Conservation (phyloP, 2,888 invertebrate genomes). For the Emmelina monodactyla region DNA sequence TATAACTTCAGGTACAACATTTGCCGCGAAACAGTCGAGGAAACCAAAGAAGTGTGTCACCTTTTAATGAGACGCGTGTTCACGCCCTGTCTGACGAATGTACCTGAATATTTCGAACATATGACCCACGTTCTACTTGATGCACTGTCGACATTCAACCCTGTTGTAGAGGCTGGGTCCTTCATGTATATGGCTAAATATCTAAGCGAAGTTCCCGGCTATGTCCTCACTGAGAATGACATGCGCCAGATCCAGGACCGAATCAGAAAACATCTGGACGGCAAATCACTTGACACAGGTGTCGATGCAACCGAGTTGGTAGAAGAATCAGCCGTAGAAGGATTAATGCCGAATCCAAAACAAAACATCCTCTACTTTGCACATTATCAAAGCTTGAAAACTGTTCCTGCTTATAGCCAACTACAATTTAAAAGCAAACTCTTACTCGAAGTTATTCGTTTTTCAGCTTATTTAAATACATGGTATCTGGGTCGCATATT, state of each 20-base stretch:
- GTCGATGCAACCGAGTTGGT: slow-evolving; percentile 31
- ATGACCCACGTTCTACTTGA: slow-evolving; percentile 71
- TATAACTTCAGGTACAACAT: slow-evolving; percentile 71
- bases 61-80: slow-evolving; percentile 67
- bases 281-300: slow-evolving; percentile 24
- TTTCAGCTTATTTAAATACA: slow-evolving; percentile 33
- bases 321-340: slow-evolving; percentile 27
- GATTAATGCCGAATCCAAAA: slow-evolving; percentile 23
- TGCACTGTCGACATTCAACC: slow-evolving; percentile 75
- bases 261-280: slow-evolving; percentile 28
- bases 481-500: slow-evolving; percentile 64
- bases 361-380: slow-evolving; percentile 37
- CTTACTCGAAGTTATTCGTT: slow-evolving; percentile 25
- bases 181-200: slow-evolving; percentile 65
- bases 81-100: slow-evolving; percentile 66
- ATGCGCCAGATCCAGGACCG: slow-evolving; percentile 28
- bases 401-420: slow-evolving; percentile 45
- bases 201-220: slow-evolving; percentile 65
- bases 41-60: slow-evolving; percentile 69
- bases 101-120: slow-evolving; percentile 68
- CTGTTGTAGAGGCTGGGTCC: slow-evolving; percentile 58
- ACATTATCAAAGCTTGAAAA: slow-evolving; percentile 46
- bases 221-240: slow-evolving; percentile 48
- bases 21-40: slow-evolving; percentile 68
- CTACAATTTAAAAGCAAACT: slow-evolving; percentile 29